Evolutionary conservation across 1,140 invertebrate species (phyloP).

Genomic region (Zaprionus vittiger): DNA sequence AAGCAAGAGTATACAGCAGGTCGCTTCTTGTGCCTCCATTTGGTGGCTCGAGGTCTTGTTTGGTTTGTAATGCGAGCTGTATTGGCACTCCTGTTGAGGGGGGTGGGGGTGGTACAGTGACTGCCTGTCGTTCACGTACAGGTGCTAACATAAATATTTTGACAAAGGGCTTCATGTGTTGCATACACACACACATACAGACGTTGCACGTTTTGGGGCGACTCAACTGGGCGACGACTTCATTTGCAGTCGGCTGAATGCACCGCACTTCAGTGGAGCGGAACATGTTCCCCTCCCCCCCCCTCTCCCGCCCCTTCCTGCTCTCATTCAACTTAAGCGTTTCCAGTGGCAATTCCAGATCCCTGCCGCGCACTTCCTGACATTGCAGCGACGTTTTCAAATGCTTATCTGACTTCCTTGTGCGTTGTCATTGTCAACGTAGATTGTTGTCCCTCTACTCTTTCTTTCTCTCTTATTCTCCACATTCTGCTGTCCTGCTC

Average conservation of each 20-base stretch:
- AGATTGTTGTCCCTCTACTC: slow-evolving; percentile 16
- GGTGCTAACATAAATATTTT: slow-evolving; percentile 80
- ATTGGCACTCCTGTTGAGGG: slow-evolving; percentile 25
- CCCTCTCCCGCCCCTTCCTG: background rate
- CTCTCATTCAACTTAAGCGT: background rate
- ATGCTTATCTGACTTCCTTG: slow-evolving; percentile 75
- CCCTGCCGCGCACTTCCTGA: slow-evolving; percentile 29
- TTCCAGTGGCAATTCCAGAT: slow-evolving; percentile 20
- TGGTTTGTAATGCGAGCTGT: slow-evolving; percentile 42
- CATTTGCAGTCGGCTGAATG: slow-evolving; percentile 64
- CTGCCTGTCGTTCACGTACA: slow-evolving; percentile 39
- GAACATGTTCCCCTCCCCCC: slow-evolving; percentile 6
- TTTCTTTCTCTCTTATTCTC: background rate
- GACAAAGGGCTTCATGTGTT: slow-evolving; percentile 58
- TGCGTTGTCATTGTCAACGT: slow-evolving; percentile 20
- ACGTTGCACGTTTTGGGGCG: slow-evolving; percentile 1
- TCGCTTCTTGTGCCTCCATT: background rate
- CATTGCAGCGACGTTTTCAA: slow-evolving; percentile 67
- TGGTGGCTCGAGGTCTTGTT: slow-evolving; percentile 23
- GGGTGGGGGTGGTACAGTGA: background rate
- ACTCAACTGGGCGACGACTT: slow-evolving; percentile 39
- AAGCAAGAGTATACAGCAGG: slow-evolving; percentile 17
- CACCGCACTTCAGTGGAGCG: slow-evolving; percentile 43
- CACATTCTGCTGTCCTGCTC: slow-evolving; percentile 6
- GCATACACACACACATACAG: slow-evolving; percentile 25